These are phyloP conservation scores for Orthosia cruda DNA, from an alignment of 2,888 invertebrate species.

Conservation along the genomic window DNA sequence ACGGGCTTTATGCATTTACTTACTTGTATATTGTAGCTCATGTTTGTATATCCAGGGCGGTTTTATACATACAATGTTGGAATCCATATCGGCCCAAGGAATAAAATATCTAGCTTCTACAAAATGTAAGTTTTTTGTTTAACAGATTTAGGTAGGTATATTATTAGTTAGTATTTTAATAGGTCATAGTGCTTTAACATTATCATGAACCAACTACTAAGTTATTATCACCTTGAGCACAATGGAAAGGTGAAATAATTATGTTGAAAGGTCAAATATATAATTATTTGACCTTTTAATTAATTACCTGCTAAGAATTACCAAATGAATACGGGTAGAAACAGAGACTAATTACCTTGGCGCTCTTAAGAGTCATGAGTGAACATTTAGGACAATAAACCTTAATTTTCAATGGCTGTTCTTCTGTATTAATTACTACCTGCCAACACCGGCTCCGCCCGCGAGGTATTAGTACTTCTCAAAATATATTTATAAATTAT, in stretches of 20 bases:
- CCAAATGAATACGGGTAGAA: slow-evolving; percentile 9
- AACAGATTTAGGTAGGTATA: background rate
- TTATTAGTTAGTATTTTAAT: background rate
- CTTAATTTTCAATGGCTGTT: background rate
- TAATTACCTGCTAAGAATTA: slow-evolving; percentile 27
- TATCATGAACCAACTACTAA: background rate
- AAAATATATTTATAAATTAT: too few relatives aligned
- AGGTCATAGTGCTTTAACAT: background rate
- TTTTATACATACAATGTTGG: slow-evolving; percentile 22
- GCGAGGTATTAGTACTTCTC: too few relatives aligned
- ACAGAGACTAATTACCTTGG: slow-evolving; percentile 17
- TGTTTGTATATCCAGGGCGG: slow-evolving; percentile 34
- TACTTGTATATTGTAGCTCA: slow-evolving; percentile 42
- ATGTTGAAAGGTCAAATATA: background rate
- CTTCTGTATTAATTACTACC: slow-evolving; percentile 5
- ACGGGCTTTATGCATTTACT: slow-evolving; percentile 43
- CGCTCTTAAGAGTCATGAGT: background rate
- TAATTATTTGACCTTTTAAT: slow-evolving; percentile 38
- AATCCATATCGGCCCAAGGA: slow-evolving; percentile 2
- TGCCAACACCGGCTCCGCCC: too few relatives aligned
- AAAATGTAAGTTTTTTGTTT: slow-evolving; percentile 18
- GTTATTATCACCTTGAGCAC: slow-evolving; percentile 12
- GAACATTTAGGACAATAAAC: background rate
- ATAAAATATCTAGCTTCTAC: slow-evolving; percentile 5
- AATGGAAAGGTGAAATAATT: slow-evolving; percentile 6